Conservation (phyloP, 2,797 vertebrate species). For the Enteromius paludinosus region DNA sequence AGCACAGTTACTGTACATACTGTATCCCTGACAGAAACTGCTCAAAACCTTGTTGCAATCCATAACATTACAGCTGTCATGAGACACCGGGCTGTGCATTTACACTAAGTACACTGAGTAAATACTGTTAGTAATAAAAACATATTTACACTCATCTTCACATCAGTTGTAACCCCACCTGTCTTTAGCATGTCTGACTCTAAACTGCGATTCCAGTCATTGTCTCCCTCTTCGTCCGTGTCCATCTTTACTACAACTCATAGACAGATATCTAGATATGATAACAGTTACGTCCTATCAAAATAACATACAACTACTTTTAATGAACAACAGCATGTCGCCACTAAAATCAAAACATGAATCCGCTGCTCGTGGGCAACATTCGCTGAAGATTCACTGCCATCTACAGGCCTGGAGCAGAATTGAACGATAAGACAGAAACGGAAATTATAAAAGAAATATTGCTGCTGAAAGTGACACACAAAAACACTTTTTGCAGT, state of each 20-base stretch:
- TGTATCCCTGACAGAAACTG: background rate
- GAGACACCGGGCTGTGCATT: background rate
- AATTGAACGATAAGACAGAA: background rate
- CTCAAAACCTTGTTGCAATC: too few relatives aligned
- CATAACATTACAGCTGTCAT: background rate
- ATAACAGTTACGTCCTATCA: background rate
- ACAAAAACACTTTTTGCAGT: too few relatives aligned
- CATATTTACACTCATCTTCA: background rate
- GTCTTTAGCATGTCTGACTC: conserved; percentile 32
- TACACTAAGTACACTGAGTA: background rate
- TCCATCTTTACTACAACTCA: conserved; percentile 39
- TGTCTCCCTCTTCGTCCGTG: conserved; percentile 36
- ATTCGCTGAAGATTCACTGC: background rate
- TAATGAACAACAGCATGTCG: background rate
- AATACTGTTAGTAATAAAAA: background rate
- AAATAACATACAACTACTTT: background rate
- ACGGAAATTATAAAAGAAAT: background rate
- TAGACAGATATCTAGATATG: background rate
- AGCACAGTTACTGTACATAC: background rate
- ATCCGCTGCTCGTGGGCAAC: background rate
- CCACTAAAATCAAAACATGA: background rate
- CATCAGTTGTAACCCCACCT: conserved; percentile 13
- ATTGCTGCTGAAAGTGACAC: too few relatives aligned
- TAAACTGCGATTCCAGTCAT: conserved; percentile 31
- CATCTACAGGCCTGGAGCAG: conserved; percentile 32